phyloP scores from a whole-genome alignment of 2,797 vertebrate genomes.

The Sebastiscus albofasciatus region DNA sequence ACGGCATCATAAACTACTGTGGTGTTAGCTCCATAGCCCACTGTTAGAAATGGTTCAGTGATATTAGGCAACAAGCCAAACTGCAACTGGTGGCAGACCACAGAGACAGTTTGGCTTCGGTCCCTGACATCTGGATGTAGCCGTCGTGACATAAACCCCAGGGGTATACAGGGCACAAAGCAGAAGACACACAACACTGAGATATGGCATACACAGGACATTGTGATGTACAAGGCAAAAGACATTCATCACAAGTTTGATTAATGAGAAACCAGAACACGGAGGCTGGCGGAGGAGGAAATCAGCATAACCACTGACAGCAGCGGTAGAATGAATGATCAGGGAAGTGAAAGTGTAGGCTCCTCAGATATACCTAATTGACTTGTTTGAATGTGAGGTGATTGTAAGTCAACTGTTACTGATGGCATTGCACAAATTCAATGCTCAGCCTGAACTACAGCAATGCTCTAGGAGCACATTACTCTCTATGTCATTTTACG shows the following conservation, averaged over 20 bases:
- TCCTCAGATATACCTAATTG: neutral
- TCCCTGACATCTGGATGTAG: conserved; percentile 62
- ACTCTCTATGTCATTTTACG: neutral
- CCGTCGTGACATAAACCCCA: conserved; percentile 37
- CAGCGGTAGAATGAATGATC: conserved; percentile 1
- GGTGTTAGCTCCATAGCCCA: neutral
- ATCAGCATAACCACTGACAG: neutral
- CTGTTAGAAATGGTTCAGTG: conserved; percentile 33
- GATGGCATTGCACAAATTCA: neutral
- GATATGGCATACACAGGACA: conserved; percentile 17
- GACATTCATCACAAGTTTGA: conserved; percentile 15
- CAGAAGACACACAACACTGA: conserved; percentile 31
- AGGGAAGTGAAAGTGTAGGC: neutral
- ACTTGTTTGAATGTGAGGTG: conserved; percentile 21
- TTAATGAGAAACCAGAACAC: conserved; percentile 13
- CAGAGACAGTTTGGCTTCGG: conserved; percentile 46
- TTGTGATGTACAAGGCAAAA: conserved; percentile 22
- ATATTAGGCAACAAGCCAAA: conserved; percentile 37
- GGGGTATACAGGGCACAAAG: conserved; percentile 30
- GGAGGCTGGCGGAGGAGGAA: neutral
- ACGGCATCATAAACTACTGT: neutral
- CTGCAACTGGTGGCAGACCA: conserved; percentile 49
- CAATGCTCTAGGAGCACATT: neutral
- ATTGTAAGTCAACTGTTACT: neutral
- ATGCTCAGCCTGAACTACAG: neutral